Conservation (phyloP, 2,888 invertebrate species). For the Atethmia centrago region DNA sequence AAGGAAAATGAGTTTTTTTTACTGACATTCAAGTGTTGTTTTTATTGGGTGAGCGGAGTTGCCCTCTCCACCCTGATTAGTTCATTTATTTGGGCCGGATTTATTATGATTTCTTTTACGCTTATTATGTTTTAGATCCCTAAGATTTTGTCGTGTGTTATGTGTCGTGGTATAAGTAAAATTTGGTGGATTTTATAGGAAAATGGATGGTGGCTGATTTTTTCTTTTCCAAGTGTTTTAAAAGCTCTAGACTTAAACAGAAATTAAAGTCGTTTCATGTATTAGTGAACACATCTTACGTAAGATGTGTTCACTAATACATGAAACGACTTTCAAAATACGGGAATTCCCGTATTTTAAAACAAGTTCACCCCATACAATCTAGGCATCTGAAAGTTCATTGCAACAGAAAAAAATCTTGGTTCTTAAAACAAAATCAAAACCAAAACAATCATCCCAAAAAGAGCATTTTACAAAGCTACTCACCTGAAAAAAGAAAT, state of each 20-base stretch:
- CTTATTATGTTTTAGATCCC: conserved; percentile 77
- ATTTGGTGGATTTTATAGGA: background rate
- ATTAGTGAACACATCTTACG: background rate
- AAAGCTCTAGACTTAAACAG: no score
- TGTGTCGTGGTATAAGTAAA: background rate
- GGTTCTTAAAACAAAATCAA: background rate
- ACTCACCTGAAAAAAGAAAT: conserved; percentile 58
- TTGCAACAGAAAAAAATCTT: background rate
- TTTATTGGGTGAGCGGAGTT: conserved; percentile 85
- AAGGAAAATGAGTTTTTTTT: conserved; percentile 90
- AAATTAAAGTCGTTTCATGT: no score
- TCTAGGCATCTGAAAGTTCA: background rate
- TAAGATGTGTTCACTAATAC: no score
- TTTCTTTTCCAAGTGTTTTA: no score
- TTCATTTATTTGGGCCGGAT: conserved; percentile 86
- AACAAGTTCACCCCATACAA: background rate
- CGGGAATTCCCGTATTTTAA: background rate
- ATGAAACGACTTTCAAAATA: no score
- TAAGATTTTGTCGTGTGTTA: conserved; percentile 39
- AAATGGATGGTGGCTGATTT: background rate
- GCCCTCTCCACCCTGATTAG: conserved; percentile 84
- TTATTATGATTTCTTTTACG: conserved; percentile 87
- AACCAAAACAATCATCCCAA: conserved; percentile 18
- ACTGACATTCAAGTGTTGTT: conserved; percentile 87
- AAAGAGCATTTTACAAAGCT: conserved; percentile 45